phyloP scores from a whole-genome alignment of 1,140 invertebrate genomes.

The Drosophila orosa region DNA sequence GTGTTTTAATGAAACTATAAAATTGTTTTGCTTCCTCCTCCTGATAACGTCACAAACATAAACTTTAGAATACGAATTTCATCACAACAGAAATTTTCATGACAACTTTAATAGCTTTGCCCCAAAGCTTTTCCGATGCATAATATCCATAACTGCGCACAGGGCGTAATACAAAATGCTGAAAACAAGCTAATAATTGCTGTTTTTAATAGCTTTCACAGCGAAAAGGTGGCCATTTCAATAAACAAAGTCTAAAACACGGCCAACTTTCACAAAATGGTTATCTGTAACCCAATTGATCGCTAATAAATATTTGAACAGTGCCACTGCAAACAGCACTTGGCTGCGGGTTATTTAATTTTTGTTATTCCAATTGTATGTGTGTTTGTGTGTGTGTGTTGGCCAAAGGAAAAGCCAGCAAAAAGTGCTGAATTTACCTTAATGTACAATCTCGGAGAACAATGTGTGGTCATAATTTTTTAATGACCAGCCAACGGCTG shows the following conservation, averaged over 20 bases:
- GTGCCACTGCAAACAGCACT: constrained; percentile 11
- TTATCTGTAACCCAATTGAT: constrained; percentile 23
- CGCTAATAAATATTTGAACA: constrained; percentile 34
- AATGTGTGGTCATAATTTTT: constrained; percentile 76
- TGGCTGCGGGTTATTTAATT: constrained; percentile 32
- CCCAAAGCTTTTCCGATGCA: neutral
- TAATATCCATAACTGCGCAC: constrained; percentile 3
- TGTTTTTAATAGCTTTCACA: constrained; percentile 1
- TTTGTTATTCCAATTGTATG: constrained; percentile 41
- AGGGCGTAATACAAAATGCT: neutral
- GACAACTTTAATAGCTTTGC: constrained; percentile 19
- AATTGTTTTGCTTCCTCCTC: neutral
- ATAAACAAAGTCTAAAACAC: neutral
- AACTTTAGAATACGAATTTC: neutral
- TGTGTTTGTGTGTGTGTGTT: neutral
- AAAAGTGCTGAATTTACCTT: constrained; percentile 50
- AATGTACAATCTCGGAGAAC: constrained; percentile 52
- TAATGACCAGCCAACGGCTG: constrained; percentile 66
- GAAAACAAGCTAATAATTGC: constrained; percentile 15
- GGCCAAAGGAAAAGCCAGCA: constrained; percentile 14
- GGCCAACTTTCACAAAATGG: neutral
- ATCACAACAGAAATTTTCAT: neutral
- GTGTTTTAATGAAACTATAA: neutral
- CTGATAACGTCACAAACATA: constrained; percentile 9
- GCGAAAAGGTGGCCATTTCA: neutral